phyloP scores from a whole-genome alignment of 2,888 invertebrate genomes.

The Adineta ricciae region DNA sequence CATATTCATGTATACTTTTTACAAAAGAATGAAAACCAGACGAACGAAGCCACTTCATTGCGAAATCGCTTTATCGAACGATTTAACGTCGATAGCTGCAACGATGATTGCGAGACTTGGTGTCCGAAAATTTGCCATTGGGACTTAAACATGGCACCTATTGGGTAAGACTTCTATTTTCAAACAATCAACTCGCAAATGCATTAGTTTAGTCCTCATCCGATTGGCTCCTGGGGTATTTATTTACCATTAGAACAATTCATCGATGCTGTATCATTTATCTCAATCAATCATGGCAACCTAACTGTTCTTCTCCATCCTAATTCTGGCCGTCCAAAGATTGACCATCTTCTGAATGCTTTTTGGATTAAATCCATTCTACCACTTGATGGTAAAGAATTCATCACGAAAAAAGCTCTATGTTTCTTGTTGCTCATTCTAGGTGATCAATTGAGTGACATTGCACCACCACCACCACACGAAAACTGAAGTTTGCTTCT shows the following conservation, averaged over 20 bases:
- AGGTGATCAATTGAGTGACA: background rate
- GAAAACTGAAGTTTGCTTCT: no score
- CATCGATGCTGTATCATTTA: background rate
- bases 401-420: no score
- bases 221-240: background rate
- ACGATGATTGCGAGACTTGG: background rate
- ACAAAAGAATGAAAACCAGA: no score
- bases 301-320: background rate
- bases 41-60: background rate
- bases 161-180: background rate
- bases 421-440: background rate
- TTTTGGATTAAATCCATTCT: background rate
- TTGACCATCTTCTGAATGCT: constrained; percentile 10
- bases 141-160: background rate
- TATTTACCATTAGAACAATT: background rate
- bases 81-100: background rate
- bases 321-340: constrained; percentile 12
- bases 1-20: constrained; percentile 10
- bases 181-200: background rate
- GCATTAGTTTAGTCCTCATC: background rate
- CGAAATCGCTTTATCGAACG: background rate
- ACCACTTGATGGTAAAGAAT: background rate
- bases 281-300: background rate
- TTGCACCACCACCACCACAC: background rate
- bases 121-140: background rate